A percentile compares a stretch with the other conserved stretches of the same genome.
These are phyloP conservation scores for Misgurnus anguillicaudatus DNA, from an alignment of 2,113 vertebrate genomes.

Conservation along the genomic window DNA sequence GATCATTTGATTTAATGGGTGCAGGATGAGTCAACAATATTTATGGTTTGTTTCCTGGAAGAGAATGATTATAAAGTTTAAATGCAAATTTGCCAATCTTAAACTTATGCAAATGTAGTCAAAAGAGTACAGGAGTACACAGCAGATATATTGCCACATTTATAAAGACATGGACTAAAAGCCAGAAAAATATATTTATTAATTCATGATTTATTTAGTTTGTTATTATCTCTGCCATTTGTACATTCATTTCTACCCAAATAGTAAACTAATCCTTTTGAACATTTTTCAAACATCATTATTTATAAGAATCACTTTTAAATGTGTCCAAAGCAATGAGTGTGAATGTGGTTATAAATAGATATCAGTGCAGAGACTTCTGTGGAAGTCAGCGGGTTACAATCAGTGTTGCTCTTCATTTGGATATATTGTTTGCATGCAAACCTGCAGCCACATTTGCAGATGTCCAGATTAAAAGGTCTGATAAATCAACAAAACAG, in stretches of 20 bases:
- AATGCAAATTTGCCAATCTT: too few species aligned
- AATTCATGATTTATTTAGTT: too few species aligned
- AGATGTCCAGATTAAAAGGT: slow-evolving; percentile 34
- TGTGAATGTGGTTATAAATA: background rate
- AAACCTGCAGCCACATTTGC: slow-evolving; percentile 33
- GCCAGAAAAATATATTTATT: too few species aligned
- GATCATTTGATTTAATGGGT: too few species aligned
- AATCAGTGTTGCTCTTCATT: slow-evolving; percentile 28
- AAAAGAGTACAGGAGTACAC: too few species aligned
- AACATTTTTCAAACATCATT: background rate
- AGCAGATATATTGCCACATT: too few species aligned
- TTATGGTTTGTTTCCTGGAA: too few species aligned
- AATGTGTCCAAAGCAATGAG: background rate
- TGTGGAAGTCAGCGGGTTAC: slow-evolving; percentile 20
- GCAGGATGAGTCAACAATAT: too few species aligned
- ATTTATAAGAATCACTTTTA: background rate
- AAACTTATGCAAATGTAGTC: too few species aligned
- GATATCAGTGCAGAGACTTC: slow-evolving; percentile 4
- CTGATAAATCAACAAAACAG: slow-evolving; percentile 40
- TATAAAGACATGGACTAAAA: too few species aligned
- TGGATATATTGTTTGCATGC: slow-evolving; percentile 34
- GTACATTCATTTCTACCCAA: background rate
- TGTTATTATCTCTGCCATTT: too few species aligned
- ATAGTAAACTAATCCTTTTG: background rate
- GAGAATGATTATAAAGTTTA: too few species aligned